Percentiles rank a stretch among this genome's conserved stretches.
These are phyloP conservation scores for Linyphia triangularis DNA, from an alignment of 2,888 invertebrate species.

Conservation along the genomic window DNA sequence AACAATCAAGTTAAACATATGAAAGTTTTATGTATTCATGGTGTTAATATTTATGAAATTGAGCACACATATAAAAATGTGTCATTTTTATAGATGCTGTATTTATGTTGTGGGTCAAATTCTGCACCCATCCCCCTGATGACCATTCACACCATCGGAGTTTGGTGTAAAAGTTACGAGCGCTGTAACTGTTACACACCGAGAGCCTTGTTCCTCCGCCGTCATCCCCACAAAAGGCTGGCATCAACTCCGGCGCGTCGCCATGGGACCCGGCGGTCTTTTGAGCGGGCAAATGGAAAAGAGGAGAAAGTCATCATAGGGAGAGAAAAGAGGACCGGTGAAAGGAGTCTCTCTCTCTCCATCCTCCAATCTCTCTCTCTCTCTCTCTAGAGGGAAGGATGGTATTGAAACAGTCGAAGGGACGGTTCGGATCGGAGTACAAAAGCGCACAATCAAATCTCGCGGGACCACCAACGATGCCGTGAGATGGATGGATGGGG, in stretches of 20 bases:
- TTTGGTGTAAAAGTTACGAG: no score
- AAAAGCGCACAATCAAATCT: conserved; percentile 72
- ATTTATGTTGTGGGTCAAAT: no score
- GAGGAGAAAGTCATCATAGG: conserved; percentile 54
- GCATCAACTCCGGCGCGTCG: conserved; percentile 46
- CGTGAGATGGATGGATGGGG: no score
- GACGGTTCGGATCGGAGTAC: conserved; percentile 35
- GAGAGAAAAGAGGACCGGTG: not conserved
- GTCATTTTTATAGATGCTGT: no score
- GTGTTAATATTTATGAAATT: no score
- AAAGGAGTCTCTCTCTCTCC: not conserved
- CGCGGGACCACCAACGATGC: conserved; percentile 32
- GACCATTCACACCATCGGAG: no score
- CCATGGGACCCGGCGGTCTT: conserved; percentile 59
- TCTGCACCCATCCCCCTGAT: no score
- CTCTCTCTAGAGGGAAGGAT: not conserved
- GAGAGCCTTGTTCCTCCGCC: no score
- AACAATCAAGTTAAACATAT: no score
- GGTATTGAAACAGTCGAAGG: conserved; percentile 62
- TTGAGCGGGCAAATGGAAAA: conserved; percentile 69
- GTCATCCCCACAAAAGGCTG: conserved; percentile 72
- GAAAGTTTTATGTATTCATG: no score
- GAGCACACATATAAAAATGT: no score
- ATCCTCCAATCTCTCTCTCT: not conserved
- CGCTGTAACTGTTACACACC: no score